Base-by-base conservation (phyloP, 2,797 vertebrate species). In the Salmo trutta region DNA sequence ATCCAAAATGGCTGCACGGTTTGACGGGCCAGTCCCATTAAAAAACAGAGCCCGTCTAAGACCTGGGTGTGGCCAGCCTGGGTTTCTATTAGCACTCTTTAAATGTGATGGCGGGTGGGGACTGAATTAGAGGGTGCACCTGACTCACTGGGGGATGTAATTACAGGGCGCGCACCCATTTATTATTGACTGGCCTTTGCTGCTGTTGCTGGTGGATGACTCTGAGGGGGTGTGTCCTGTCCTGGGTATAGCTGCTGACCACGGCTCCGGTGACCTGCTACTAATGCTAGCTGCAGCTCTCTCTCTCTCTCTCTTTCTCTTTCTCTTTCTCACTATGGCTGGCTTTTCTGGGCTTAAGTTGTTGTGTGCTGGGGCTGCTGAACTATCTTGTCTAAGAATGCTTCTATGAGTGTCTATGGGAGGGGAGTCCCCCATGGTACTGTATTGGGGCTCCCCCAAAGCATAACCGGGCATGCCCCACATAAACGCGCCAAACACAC, bases 51-150 rank as follows among this genome's bases (percentile, higher is more conserved):
- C 72, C 66, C 53, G 82, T 85, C 41, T 79, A 69, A 86, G 90
- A 93, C 89, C 91, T 84, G 94, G 93, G 91, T 86, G 90, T 91
- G 92, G 92, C 93, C 90, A 85, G 88, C 84, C 91, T 88, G 90
- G 85, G 90, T 89, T 91, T 86, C 88, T 90, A 89, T 89, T 90
- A 83, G 82, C 65, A 85, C 90, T 91, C 88, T 88, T 84, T 84
- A 87, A 91, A 87, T 88, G 90, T 81, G 86, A 84, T 87, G 86
- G 87, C 91, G 88, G 84, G 85, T 87, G 90, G 90, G 86, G 87
- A 90, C 88, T 79, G 88, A 90, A 94, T 94, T 91, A 93, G 90
- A 94, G 91, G 90, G 89, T 91, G 88, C 86, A 80, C 90, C 89
- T 93, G 88, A 84, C 89, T 89, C 83, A 80, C 85, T 86, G 83